Evolutionary conservation across 1,140 invertebrate genomes (phyloP).

Genomic region (Atta cephalotes): DNA sequence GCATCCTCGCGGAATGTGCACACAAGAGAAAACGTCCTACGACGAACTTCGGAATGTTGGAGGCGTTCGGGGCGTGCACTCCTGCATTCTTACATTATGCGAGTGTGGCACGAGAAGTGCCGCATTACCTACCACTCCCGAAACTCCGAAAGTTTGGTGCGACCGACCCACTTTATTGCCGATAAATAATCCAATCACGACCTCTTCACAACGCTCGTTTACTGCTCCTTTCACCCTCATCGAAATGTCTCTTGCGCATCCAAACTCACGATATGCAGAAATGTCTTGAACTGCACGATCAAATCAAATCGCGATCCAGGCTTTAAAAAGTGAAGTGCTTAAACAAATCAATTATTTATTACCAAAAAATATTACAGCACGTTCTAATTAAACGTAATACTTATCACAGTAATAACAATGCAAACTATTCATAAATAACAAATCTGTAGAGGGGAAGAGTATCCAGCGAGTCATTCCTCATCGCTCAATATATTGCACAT

Average conservation of each 20-base stretch:
- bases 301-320: background rate
- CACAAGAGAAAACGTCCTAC: slow-evolving; percentile 65
- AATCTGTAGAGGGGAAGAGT: background rate
- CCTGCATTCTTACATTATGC: slow-evolving; percentile 54
- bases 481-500: background rate
- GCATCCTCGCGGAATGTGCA: slow-evolving; percentile 47
- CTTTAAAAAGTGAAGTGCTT: background rate
- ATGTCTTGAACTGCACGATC: background rate
- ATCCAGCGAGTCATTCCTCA: background rate
- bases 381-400: background rate
- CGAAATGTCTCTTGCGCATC: slow-evolving; percentile 31
- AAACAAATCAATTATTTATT: background rate
- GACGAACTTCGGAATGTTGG: slow-evolving; percentile 67
- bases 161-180: slow-evolving; percentile 47
- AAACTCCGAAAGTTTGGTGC: slow-evolving; percentile 57
- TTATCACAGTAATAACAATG: background rate
- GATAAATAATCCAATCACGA: slow-evolving; percentile 55
- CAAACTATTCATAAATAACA: background rate
- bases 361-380: background rate
- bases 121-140: slow-evolving; percentile 52
- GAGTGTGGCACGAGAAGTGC: slow-evolving; percentile 5
- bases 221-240: slow-evolving; percentile 34
- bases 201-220: slow-evolving; percentile 13
- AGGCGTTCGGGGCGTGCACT: slow-evolving; percentile 68
- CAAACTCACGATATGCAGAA: slow-evolving; percentile 1